Conservation (phyloP, 2,797 vertebrate species). For the Rhinatrema bivittatum region DNA sequence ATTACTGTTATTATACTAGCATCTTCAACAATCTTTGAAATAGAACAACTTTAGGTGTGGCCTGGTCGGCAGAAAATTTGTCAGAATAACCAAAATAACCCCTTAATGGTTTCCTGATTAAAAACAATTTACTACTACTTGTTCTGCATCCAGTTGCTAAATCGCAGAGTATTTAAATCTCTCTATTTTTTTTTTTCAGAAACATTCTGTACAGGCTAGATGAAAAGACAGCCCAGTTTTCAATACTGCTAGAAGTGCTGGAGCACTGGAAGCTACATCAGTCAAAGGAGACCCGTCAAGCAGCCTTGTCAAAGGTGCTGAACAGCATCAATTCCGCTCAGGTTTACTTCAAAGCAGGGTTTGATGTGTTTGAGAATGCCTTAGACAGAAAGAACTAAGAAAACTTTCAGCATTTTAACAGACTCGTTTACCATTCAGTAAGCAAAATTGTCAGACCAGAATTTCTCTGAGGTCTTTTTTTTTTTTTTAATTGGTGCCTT, state of each 20-base stretch:
- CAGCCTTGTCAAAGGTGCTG: constrained; percentile 69
- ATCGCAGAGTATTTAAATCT: too few species aligned
- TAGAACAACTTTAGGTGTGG: too few species aligned
- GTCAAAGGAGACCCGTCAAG: constrained; percentile 55
- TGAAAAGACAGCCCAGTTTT: constrained; percentile 64
- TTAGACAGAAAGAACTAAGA: constrained; percentile 54
- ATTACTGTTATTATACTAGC: too few species aligned
- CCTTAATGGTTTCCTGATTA: constrained; percentile 15
- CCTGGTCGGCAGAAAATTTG: too few species aligned
- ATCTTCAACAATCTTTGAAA: too few species aligned
- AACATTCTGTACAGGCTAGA: constrained; percentile 83
- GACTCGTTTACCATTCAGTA: constrained; percentile 45
- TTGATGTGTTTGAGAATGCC: constrained; percentile 79
- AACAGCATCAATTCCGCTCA: constrained; percentile 77
- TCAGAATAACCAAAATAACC: too few species aligned
- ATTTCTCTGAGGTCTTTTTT: constrained; percentile 32
- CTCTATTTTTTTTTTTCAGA: constrained; percentile 52
- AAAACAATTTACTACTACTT: too few species aligned
- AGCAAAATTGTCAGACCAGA: constrained; percentile 36
- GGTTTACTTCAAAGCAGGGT: constrained; percentile 74
- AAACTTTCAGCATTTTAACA: constrained; percentile 27
- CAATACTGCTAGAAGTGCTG: constrained; percentile 65
- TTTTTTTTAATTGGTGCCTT: constrained; percentile 10
- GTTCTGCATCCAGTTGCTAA: too few species aligned
- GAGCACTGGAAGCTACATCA: constrained; percentile 45